Evolutionary conservation across 2,113 vertebrate species (phyloP).

Genomic region (Lonchura striata): DNA sequence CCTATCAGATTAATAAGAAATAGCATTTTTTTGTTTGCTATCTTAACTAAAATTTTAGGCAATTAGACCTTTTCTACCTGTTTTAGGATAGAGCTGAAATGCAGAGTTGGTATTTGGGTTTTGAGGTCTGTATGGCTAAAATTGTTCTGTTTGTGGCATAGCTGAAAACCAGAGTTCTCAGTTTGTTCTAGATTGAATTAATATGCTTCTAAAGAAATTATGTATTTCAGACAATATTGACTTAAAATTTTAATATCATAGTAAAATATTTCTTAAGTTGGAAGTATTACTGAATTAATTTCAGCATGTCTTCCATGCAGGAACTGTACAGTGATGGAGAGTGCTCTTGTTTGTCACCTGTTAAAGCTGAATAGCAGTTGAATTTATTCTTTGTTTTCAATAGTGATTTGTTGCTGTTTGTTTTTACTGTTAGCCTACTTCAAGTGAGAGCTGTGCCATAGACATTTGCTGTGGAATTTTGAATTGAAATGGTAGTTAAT

Average conservation of each 20-base stretch:
- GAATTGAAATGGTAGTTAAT: not conserved
- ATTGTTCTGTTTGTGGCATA: not conserved
- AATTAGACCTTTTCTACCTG: not conserved
- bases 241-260: not conserved
- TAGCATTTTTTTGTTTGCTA: not conserved
- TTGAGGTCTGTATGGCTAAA: not conserved
- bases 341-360: not conserved
- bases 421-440: not conserved
- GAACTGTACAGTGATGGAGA: not conserved
- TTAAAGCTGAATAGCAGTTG: not conserved
- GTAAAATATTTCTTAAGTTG: not conserved
- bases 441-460: not conserved
- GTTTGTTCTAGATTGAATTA: not conserved
- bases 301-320: not conserved
- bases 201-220: not conserved
- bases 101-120: not conserved
- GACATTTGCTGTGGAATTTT: not conserved
- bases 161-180: not conserved
- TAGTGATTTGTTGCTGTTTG: not conserved
- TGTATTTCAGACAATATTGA: not conserved
- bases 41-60: not conserved
- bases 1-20: not conserved
- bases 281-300: not conserved
- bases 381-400: not conserved
- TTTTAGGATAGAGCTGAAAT: not conserved